Evolutionary conservation across 2,797 vertebrate species (phyloP), one percentile per base, ranked within the genome.

Genomic region (Oreortyx pictus): DNA sequence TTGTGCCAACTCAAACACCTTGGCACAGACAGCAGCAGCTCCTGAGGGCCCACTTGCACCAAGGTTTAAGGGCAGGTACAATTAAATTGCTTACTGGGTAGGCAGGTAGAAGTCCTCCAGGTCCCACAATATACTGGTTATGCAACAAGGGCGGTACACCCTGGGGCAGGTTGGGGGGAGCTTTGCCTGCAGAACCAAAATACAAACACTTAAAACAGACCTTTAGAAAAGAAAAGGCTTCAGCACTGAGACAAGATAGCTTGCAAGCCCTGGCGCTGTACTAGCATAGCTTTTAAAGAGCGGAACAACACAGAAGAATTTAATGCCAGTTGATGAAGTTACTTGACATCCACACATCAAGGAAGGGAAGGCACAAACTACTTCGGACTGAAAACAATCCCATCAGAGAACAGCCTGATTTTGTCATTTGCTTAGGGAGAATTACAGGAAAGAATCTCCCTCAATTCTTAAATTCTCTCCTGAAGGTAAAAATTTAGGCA

Each of bases 81-180:
- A 91, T 78, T 66, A 56, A 64, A 76, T 18, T 35, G 93, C 98
- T 98, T 98, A 99, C 99, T 97, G 99, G 99, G 96, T 99, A 99
- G 92, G 99, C 99, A 92, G 99, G 99, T 88, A 99, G 98, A 93
- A 99, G 98, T 93, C 99, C 99, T 95, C 99, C 99, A 14, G 99
- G 99, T 94, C 99, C 99, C 98, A 99, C 98, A 96, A 99, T 99
- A 97, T 99, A 99, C 98, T 99, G 99, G 98, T 98, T 99, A 97
- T 98, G 98, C 95, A 99, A 97, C 94, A 99, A 97, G 73, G 99
- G 99, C 19, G 99, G 98, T 41, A 99, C 98, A 83, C 99, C 99
- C 96, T 99, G 99, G 73, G 99, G 98, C 90, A 99, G 96, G 92
- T 99, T 99, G 85, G 99, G 99, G 88, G 99, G 99, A 70, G 98